Conservation (phyloP, 1,140 invertebrate species). For the Leptopilina boulardi region DNA sequence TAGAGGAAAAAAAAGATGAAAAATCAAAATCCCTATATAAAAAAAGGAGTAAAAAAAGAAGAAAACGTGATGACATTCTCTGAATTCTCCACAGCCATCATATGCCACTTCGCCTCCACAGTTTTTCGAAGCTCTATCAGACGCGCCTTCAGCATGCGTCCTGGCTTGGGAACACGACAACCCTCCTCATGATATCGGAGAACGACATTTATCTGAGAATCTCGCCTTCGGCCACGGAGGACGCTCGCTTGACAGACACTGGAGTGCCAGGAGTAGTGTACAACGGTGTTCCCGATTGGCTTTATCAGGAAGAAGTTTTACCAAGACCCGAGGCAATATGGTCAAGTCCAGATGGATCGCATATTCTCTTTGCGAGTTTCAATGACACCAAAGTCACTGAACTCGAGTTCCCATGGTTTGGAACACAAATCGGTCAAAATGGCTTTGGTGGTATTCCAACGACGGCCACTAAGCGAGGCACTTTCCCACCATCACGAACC, state of each 20-base stretch:
- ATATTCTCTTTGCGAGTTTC: constrained; percentile 90
- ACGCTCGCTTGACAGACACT: constrained; percentile 84
- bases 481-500: constrained; percentile 85
- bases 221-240: constrained; percentile 79
- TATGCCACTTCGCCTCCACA: constrained; percentile 84
- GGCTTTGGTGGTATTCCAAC: constrained; percentile 48
- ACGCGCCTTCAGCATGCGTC: constrained; percentile 85
- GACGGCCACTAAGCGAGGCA: constrained; percentile 65
- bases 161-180: constrained; percentile 86
- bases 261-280: constrained; percentile 86
- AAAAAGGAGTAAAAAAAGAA: background rate
- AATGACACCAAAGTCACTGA: constrained; percentile 84
- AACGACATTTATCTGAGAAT: constrained; percentile 92
- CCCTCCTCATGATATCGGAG: constrained; percentile 84
- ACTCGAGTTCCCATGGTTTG: constrained; percentile 85
- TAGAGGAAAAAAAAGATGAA: constrained; percentile 58
- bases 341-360: constrained; percentile 88
- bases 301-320: constrained; percentile 93
- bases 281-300: constrained; percentile 95
- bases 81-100: constrained; percentile 80
- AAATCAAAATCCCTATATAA: constrained; percentile 16
- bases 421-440: constrained; percentile 71
- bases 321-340: constrained; percentile 86
- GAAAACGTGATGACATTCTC: too few relatives aligned
- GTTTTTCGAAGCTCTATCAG: constrained; percentile 81